Evolutionary conservation across 2,797 vertebrate genomes (phyloP).

Genomic region (Myotis vivesi): DNA sequence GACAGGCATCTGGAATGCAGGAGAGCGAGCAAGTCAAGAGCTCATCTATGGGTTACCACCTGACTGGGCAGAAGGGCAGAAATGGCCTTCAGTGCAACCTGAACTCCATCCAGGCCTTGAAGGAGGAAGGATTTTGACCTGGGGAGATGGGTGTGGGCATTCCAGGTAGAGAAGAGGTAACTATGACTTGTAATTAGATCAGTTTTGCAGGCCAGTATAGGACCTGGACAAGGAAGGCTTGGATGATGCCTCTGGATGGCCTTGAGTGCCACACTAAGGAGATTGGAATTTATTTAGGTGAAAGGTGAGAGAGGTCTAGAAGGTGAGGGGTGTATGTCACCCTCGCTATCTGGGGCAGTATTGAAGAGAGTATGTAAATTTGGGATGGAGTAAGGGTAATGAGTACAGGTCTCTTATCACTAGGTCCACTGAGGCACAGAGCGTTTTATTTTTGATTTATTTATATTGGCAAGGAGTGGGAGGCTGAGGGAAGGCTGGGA

Average conservation of each 20-base stretch:
- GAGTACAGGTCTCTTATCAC: background rate
- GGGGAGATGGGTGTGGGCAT: background rate
- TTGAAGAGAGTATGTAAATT: background rate
- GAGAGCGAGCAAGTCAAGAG: background rate
- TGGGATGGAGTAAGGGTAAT: background rate
- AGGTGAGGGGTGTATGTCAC: background rate
- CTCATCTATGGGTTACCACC: background rate
- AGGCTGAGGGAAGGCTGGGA: background rate
- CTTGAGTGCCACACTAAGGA: background rate
- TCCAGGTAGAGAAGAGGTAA: background rate
- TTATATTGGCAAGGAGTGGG: slow-evolving; percentile 20
- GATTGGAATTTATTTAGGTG: background rate
- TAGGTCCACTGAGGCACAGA: slow-evolving; percentile 6
- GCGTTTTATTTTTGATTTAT: slow-evolving; percentile 1
- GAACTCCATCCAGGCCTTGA: background rate
- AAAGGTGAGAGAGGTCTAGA: slow-evolving; percentile 15
- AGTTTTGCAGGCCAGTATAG: background rate
- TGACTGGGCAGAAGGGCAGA: background rate
- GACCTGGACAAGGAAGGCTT: background rate
- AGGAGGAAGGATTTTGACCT: slow-evolving; percentile 23
- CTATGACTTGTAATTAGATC: background rate
- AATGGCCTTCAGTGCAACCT: background rate
- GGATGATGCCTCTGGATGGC: background rate
- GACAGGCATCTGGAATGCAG: background rate
- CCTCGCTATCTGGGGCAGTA: background rate